Conservation (phyloP, 2,797 vertebrate species). For the Lates japonicus region DNA sequence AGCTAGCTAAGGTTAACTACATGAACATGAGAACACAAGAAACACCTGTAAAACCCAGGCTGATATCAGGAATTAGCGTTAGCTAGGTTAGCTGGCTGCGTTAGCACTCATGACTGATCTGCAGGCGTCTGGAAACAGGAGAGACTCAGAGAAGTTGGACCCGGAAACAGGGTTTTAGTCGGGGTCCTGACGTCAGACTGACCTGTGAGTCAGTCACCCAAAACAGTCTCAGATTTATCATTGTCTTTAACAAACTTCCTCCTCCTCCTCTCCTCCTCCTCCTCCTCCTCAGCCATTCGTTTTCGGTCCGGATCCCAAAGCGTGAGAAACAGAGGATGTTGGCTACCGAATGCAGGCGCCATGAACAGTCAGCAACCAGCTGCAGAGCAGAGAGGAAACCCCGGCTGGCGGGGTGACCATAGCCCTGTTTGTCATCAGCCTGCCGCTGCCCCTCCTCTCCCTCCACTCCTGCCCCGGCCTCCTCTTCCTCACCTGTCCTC, state of each 20-base stretch:
- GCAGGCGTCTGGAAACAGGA: too few species aligned
- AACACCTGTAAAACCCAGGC: too few species aligned
- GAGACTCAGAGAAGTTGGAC: too few species aligned
- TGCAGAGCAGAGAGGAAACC: constrained; percentile 83
- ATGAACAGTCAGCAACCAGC: constrained; percentile 90
- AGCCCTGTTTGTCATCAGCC: constrained; percentile 56
- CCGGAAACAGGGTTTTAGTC: too few species aligned
- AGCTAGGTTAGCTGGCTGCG: too few species aligned
- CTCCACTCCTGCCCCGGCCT: constrained; percentile 65
- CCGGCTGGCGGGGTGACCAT: constrained; percentile 76
- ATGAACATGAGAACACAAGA: too few species aligned
- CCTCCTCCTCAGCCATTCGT: constrained; percentile 87
- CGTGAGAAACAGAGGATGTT: constrained; percentile 94
- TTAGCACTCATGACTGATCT: too few species aligned
- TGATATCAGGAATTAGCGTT: too few species aligned
- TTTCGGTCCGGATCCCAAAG: constrained; percentile 94
- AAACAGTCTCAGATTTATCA: too few species aligned
- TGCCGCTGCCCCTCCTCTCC: constrained; percentile 65
- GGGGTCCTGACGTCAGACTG: too few species aligned
- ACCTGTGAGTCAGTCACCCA: too few species aligned
- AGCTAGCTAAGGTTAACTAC: too few species aligned
- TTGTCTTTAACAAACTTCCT: neutral
- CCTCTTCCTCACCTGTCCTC: constrained; percentile 70
- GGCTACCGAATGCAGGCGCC: constrained; percentile 94
- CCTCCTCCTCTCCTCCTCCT: neutral